Evolutionary conservation across 2,797 vertebrate species (phyloP).

Genomic region (Pyrocephalus nanus): DNA sequence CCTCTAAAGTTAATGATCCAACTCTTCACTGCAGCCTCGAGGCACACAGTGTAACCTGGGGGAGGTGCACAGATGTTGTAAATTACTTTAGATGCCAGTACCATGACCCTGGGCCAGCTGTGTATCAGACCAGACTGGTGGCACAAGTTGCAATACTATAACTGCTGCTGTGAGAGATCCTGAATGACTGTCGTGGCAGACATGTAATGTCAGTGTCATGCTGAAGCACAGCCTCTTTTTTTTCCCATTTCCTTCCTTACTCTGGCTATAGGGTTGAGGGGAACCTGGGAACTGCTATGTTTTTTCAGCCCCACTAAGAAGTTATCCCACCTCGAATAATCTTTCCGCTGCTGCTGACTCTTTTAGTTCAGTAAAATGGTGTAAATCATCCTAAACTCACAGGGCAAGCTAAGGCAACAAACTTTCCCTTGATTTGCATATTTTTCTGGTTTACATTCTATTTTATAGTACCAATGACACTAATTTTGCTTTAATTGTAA

Average conservation of each 20-base stretch:
- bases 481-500: slow-evolving; percentile 44
- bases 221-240: background rate
- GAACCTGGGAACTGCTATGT: background rate
- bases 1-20: slow-evolving; percentile 49
- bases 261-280: background rate
- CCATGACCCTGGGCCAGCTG: slow-evolving; percentile 1
- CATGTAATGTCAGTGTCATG: background rate
- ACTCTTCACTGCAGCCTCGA: background rate
- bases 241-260: background rate
- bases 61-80: slow-evolving; percentile 33
- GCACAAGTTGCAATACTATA: background rate
- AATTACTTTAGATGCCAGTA: slow-evolving; percentile 19
- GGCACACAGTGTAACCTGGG: background rate
- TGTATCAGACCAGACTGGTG: background rate
- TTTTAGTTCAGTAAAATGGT: background rate
- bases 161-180: background rate
- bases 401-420: background rate
- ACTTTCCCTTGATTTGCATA: background rate
- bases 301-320: background rate
- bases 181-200: background rate
- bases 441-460: background rate
- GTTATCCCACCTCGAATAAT: background rate
- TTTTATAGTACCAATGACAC: background rate
- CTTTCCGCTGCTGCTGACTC: background rate
- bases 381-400: background rate